phyloP scores from a whole-genome alignment of 2,797 vertebrate genomes.

The Pantherophis vulpinus region DNA sequence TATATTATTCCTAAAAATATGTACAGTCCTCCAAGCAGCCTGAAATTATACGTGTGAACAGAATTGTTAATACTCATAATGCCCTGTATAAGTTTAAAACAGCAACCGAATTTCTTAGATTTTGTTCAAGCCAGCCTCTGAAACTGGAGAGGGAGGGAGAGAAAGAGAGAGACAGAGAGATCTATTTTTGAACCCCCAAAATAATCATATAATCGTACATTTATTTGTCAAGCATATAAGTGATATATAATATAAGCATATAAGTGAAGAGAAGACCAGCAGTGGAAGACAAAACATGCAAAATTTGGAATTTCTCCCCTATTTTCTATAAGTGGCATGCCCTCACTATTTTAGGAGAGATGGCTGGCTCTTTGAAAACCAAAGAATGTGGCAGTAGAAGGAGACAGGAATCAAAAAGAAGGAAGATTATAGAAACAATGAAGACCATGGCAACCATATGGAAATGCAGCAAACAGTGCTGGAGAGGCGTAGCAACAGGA shows the following conservation, averaged over 20 bases:
- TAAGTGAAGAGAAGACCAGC: neutral
- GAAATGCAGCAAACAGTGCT: neutral
- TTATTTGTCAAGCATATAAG: no score
- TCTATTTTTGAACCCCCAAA: neutral
- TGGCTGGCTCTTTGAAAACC: neutral
- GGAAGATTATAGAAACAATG: neutral
- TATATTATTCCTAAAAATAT: neutral
- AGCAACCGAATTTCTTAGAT: neutral
- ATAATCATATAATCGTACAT: no score
- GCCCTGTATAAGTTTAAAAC: neutral
- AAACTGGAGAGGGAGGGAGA: neutral
- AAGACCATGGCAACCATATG: neutral
- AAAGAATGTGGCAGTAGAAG: neutral
- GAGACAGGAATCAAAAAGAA: neutral
- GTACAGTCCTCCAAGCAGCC: neutral
- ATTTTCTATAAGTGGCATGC: neutral
- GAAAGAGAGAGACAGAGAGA: neutral
- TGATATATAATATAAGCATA: no score
- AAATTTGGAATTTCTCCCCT: neutral
- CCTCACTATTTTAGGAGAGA: neutral
- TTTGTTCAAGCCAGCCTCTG: neutral
- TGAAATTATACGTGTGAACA: slow-evolving; percentile 4
- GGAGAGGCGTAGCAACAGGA: neutral
- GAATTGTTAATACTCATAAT: neutral
- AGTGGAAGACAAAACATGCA: neutral